phyloP scores from a whole-genome alignment of 2,888 invertebrate species.

The Andrena dorsata region DNA sequence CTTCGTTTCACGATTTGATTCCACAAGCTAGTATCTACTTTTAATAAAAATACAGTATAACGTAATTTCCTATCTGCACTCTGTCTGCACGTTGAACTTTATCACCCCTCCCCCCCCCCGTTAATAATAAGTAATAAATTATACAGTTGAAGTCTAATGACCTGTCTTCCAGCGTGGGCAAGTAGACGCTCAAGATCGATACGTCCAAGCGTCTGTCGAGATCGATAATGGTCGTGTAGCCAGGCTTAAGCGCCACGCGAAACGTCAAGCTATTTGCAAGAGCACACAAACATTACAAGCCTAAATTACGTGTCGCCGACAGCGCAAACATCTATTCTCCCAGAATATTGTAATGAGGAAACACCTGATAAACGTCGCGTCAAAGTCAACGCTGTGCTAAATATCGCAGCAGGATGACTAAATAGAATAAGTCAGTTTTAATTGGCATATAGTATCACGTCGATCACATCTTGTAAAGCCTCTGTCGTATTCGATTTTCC shows the following conservation, averaged over 20 bases:
- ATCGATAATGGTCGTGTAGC: conserved; percentile 37
- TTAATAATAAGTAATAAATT: neutral
- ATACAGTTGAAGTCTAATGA: neutral
- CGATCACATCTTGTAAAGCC: too few species aligned
- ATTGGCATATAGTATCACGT: too few species aligned
- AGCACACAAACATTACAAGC: conserved; percentile 60
- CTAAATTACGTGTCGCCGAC: conserved; percentile 59
- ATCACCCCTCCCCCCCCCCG: neutral
- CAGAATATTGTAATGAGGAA: conserved; percentile 13
- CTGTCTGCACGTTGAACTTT: neutral
- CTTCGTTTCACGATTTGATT: too few species aligned
- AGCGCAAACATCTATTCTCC: conserved; percentile 50
- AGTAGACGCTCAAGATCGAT: conserved; percentile 17
- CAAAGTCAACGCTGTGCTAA: conserved; percentile 2
- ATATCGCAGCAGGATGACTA: neutral
- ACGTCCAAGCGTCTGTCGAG: neutral
- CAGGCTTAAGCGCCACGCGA: conserved; percentile 31
- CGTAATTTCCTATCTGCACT: too few species aligned
- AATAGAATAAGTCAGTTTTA: too few species aligned
- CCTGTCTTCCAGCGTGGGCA: neutral
- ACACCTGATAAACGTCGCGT: conserved; percentile 28
- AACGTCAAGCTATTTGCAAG: conserved; percentile 37
- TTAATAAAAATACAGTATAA: too few species aligned
- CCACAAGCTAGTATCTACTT: too few species aligned
- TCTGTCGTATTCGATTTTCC: too few species aligned